Percentiles rank a stretch among this genome's conserved stretches.
phyloP scores from a whole-genome alignment of 2,113 vertebrate species.

The Xiphophorus couchianus region DNA sequence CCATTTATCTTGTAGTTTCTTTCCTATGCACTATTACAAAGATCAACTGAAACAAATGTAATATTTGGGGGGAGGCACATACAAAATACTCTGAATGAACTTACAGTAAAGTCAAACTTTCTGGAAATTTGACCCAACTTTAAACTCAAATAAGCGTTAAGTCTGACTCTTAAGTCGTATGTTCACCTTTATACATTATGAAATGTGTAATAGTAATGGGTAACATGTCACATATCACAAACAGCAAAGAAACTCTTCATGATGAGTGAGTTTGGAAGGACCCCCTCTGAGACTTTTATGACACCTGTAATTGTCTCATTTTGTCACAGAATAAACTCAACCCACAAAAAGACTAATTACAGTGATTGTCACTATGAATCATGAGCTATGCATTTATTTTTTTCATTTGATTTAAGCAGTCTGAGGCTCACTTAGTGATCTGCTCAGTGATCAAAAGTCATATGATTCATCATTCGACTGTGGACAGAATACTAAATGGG shows the following conservation, averaged over 20 bases:
- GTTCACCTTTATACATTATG: background rate
- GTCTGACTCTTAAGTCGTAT: background rate
- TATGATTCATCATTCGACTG: conserved; percentile 13
- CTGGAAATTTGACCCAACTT: no score
- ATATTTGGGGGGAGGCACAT: no score
- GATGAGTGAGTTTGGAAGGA: background rate
- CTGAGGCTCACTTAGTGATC: conserved; percentile 7
- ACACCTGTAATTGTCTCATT: conserved; percentile 13
- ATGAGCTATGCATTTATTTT: conserved; percentile 14
- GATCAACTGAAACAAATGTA: no score
- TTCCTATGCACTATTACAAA: no score
- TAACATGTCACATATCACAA: background rate
- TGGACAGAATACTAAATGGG: background rate
- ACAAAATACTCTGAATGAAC: no score
- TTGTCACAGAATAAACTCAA: conserved; percentile 4
- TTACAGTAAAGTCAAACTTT: no score
- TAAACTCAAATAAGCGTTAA: no score
- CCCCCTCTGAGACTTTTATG: conserved; percentile 2
- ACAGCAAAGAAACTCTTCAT: background rate
- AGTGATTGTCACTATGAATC: conserved; percentile 22
- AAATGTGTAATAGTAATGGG: background rate
- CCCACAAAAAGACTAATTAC: conserved; percentile 14
- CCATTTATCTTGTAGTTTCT: no score
- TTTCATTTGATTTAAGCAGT: conserved; percentile 9
- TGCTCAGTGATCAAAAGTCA: conserved; percentile 15